Conservation (phyloP, 2,888 invertebrate genomes). For the Harpagoxenus sublaevis region DNA sequence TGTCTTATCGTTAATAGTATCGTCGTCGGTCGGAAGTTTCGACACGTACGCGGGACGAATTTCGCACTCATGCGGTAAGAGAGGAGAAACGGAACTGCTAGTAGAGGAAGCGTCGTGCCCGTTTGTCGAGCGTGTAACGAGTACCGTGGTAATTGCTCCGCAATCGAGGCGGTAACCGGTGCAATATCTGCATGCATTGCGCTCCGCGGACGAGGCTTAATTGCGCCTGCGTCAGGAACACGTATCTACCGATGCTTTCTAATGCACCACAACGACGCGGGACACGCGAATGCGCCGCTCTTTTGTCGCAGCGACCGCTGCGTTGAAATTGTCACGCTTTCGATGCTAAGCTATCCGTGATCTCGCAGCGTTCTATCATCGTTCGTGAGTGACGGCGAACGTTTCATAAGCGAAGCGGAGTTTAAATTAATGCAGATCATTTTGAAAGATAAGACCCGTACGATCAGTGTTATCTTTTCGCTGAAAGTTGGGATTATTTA, state of each 20-base stretch:
- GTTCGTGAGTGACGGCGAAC: background rate
- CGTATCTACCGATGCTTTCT: conserved; percentile 64
- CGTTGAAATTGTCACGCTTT: conserved; percentile 28
- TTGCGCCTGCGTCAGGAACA: conserved; percentile 59
- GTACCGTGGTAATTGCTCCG: conserved; percentile 60
- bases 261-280: conserved; percentile 43
- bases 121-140: conserved; percentile 61
- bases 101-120: conserved; percentile 37
- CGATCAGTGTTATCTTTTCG: background rate
- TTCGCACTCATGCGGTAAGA: conserved; percentile 22
- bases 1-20: conserved; percentile 42
- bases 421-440: conserved; percentile 23
- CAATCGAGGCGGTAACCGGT: conserved; percentile 57
- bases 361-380: conserved; percentile 17
- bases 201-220: conserved; percentile 49
- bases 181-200: conserved; percentile 29
- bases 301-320: conserved; percentile 32
- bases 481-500: background rate
- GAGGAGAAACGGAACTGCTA: conserved; percentile 33
- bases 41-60: conserved; percentile 51
- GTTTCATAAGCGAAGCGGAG: conserved; percentile 11
- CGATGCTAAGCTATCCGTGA: conserved; percentile 11
- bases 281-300: conserved; percentile 25
- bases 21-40: conserved; percentile 49
- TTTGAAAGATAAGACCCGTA: conserved; percentile 14